Conservation (phyloP, 2,113 vertebrate genomes). For the Otus sunia region DNA sequence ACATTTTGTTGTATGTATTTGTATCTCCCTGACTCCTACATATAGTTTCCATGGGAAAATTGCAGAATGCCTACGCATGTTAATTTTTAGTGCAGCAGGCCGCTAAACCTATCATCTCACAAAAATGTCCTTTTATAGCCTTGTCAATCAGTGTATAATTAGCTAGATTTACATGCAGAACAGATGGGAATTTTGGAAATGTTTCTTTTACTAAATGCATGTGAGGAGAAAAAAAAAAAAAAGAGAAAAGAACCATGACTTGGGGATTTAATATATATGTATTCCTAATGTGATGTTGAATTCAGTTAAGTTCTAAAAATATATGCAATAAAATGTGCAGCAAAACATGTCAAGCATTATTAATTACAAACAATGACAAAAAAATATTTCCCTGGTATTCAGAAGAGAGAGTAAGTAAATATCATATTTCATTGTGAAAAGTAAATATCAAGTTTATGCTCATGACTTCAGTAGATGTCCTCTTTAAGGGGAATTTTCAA, state of each 20-base stretch:
- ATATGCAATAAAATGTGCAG: not conserved
- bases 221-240: not conserved
- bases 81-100: slow-evolving; percentile 48
- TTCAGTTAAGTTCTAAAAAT: slow-evolving; percentile 31
- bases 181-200: slow-evolving; percentile 67
- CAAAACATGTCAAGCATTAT: not conserved
- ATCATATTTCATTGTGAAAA: not conserved
- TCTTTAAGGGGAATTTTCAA: not conserved
- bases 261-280: slow-evolving; percentile 28
- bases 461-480: not conserved
- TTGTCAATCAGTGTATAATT: slow-evolving; percentile 69
- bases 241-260: not conserved
- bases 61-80: slow-evolving; percentile 16
- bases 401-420: not conserved
- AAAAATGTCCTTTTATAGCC: slow-evolving; percentile 54
- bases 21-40: not conserved
- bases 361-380: not conserved
- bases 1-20: not conserved
- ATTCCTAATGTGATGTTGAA: not conserved
- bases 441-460: not conserved
- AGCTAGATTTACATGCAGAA: slow-evolving; percentile 52
- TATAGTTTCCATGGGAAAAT: slow-evolving; percentile 46
- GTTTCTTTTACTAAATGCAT: slow-evolving; percentile 26
- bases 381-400: not conserved
- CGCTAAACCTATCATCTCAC: slow-evolving; percentile 40